Base-by-base conservation (phyloP, 2,797 vertebrate species). In the Percopsis omiscomaycus region DNA sequence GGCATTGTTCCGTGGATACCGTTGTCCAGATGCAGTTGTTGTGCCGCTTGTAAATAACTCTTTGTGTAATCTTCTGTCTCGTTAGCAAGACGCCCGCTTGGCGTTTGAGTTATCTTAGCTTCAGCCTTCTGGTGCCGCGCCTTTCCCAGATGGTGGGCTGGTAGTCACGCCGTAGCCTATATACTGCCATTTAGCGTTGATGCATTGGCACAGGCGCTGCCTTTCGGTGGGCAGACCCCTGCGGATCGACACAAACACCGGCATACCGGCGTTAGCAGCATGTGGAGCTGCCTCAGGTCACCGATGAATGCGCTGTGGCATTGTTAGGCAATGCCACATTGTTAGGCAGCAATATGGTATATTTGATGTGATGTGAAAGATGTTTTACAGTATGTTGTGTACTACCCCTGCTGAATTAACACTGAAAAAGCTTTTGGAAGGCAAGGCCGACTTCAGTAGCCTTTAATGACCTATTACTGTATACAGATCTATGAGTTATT, bases 71-170 rank as follows among this genome's bases (percentile, higher is more conserved):
- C 85, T 81, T 75, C 76, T 74, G 79, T 86, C 84, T 87, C 76
- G 79, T 90, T 86, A 86, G 81, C 71, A 78, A 75, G 63, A 58
- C 77, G 70, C 75, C 68, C 73, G 67, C 78, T 88, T 76, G 60
- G 81, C 78, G 78, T 77, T 76, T 15, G 55, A 77, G 75, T 69
- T 61, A 75, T 71, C 78, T 83, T 59, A 16, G 61, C 64, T 66
- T 63, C 79, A 71, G 83, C 86, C 82, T 82, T 85, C 86, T 88
- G 87, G 71, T 81, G 79, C 77, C 59, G 59, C 65, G 79, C 84
- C 82, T 71, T 69, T 73, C 85, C 88, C 89, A 88, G 88, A 90
- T 88, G 89, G 88, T 66, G 47, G 64, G 77, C 62, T 77, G 83
- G 75, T 79, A 83, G 73, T 90, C 86, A 85, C 63, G 69, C 75